Conservation (phyloP, 2,113 vertebrate species). For the Oxygymnocypris stewartii region DNA sequence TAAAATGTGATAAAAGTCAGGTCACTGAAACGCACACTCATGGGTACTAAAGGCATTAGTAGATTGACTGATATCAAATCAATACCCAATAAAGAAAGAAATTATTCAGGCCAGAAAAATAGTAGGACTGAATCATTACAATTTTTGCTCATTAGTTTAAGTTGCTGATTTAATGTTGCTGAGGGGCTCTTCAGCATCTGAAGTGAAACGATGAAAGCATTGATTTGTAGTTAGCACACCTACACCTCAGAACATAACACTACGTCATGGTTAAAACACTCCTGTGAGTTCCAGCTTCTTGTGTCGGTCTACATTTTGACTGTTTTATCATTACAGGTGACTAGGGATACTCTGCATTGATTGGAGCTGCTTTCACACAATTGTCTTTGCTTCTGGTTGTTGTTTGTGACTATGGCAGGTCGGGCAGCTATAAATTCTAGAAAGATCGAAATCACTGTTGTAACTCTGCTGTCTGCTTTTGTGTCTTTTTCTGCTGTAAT, state of each 20-base stretch:
- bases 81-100: constrained; percentile 35
- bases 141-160: neutral
- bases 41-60: neutral
- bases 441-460: neutral
- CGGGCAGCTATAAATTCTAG: neutral
- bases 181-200: neutral
- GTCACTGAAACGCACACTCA: neutral
- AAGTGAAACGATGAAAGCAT: neutral
- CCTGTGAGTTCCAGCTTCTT: neutral
- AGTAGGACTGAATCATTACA: constrained; percentile 1
- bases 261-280: neutral
- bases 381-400: neutral
- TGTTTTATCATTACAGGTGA: constrained; percentile 15
- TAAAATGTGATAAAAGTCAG: neutral
- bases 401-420: neutral
- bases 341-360: constrained; percentile 11
- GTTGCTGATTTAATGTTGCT: neutral
- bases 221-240: neutral
- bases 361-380: neutral
- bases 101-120: neutral
- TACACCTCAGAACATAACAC: neutral
- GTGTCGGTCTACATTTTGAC: neutral
- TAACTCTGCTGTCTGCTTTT: constrained; percentile 21
- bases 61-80: constrained; percentile 11
- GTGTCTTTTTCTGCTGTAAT: constrained; percentile 29